These are phyloP conservation scores for Holothuria leucospilota DNA, from an alignment of 53 echinoderm and acorn worm species.

Conservation along the genomic window DNA sequence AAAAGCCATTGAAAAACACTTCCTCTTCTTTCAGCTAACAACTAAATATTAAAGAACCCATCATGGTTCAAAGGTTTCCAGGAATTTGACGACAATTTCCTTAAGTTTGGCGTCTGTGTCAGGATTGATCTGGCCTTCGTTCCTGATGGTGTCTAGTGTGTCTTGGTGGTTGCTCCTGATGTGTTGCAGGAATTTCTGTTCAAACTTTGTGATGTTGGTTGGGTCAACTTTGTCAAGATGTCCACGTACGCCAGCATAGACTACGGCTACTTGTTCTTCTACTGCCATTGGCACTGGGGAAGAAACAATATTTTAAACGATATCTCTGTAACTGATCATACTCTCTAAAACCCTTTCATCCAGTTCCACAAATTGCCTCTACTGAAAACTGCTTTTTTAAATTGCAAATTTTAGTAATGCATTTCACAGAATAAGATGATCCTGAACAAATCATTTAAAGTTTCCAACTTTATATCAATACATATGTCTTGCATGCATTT, in stretches of 20 bases:
- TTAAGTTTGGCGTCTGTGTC: slow-evolving; percentile 85
- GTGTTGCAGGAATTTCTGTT: slow-evolving; percentile 88
- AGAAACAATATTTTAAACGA: neutral
- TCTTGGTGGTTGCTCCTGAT: slow-evolving; percentile 87
- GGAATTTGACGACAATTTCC: slow-evolving; percentile 81
- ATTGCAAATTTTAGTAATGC: no score
- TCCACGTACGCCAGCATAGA: slow-evolving; percentile 97
- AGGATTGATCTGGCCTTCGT: slow-evolving; percentile 71
- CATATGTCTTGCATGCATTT: no score
- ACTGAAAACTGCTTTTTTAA: no score
- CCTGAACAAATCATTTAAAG: no score
- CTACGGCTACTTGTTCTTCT: slow-evolving; percentile 96
- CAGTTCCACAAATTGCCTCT: no score
- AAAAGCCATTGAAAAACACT: no score
- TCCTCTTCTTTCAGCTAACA: no score
- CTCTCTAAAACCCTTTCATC: no score
- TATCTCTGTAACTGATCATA: no score
- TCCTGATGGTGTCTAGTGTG: slow-evolving; percentile 79
- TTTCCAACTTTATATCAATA: no score
- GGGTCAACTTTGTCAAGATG: slow-evolving; percentile 98
- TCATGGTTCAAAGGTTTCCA: slow-evolving; percentile 90
- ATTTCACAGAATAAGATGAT: no score
- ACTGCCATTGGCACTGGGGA: slow-evolving; percentile 94
- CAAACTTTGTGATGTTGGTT: slow-evolving; percentile 84
- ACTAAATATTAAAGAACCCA: no score